Base-by-base conservation (phyloP, 1,140 invertebrate genomes). In the Diachasmimorpha longicaudata region DNA sequence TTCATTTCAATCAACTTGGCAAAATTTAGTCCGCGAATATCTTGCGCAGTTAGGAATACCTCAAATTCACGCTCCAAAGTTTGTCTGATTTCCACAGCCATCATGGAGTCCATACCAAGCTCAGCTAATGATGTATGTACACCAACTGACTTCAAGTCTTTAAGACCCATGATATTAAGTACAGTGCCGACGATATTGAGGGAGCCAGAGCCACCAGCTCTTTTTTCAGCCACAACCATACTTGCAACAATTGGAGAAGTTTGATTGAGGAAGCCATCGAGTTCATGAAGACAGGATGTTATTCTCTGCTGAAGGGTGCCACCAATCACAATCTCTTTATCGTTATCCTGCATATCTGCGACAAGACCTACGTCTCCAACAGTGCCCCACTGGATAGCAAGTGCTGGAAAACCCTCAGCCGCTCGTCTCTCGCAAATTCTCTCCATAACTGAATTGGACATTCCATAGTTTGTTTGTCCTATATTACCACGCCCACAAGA, bases 71-170 rank as follows among this genome's bases (percentile, higher is more conserved):
- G 85, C 83, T 96, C 94, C 0, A 96, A 81, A 0, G 92, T 92
- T 81, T 95, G 94, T 81, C 95, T 94, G 46, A 96, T 93, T 86
- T 96, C 94, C 0, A 95, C 93, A 16, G 92, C 93, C 94, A 96
- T 95, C 86, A 96, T 91, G 0, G 94, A 95, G 81, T 96, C 95
- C 87, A 96, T 92, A 25, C 95, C 95, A 3, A 96, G 87, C 81
- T 96, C 95, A 16, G 91, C 92, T 6, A 96, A 86, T 0, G 91
- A 92, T 0, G 91, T 90, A 74, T 93, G 90, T 23, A 90, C 86
- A 79, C 92, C 92, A 0, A 95, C 84, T 3, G 90, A 89, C 52
- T 91, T 91, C 25, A 90, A 73, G 80, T 91, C 88, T 72, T 88
- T 88, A 0, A 91, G 70, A 37, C 88, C 85, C 82, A 90, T 87